phyloP scores from a whole-genome alignment of 2,888 invertebrate species.

The Dioctria rufipes region DNA sequence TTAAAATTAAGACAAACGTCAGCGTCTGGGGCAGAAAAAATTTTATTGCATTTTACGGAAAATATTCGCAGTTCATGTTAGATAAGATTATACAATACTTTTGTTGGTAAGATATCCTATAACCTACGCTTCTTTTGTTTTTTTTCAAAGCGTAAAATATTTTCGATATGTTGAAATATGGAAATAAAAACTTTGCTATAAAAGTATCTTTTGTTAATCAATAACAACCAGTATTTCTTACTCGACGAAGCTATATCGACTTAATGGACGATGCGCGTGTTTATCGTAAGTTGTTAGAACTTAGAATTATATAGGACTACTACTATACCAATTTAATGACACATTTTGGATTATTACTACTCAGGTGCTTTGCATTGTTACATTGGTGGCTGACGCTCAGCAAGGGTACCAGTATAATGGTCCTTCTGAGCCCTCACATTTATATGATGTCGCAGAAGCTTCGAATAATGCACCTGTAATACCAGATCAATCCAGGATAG shows the following conservation, averaged over 20 bases:
- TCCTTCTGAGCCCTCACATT: background rate
- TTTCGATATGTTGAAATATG: no score
- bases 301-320: background rate
- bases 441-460: background rate
- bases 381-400: background rate
- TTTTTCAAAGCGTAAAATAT: no score
- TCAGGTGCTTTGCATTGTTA: slow-evolving; percentile 13
- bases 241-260: background rate
- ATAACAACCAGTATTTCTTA: slow-evolving; percentile 5
- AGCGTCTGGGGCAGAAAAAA: no score
- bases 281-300: slow-evolving; percentile 21
- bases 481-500: background rate
- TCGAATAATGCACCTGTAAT: background rate
- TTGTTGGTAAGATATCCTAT: no score
- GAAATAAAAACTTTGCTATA: background rate
- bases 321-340: background rate
- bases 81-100: no score
- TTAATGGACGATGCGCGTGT: slow-evolving; percentile 10
- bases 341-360: slow-evolving; percentile 6
- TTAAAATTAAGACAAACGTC: no score
- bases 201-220: slow-evolving; percentile 22
- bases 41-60: no score
- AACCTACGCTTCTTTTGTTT: no score
- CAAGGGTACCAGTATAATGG: background rate
- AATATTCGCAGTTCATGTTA: no score